Conservation (phyloP, 1,140 invertebrate genomes). For the Triops longicaudatus region DNA sequence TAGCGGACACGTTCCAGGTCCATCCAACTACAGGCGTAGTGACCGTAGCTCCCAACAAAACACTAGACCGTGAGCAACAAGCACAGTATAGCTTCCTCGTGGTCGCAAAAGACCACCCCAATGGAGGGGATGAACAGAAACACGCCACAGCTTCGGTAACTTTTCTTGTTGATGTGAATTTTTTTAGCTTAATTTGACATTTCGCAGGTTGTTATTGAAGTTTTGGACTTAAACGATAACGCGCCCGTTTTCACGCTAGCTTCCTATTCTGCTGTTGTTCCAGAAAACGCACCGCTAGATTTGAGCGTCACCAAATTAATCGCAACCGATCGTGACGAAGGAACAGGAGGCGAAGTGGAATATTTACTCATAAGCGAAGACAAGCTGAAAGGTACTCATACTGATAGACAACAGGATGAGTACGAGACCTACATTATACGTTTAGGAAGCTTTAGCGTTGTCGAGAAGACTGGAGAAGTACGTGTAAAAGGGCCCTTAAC, state of each 20-base stretch:
- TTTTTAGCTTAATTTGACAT: background rate
- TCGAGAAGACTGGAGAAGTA: slow-evolving; percentile 57
- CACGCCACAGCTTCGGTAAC: slow-evolving; percentile 44
- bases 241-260: slow-evolving; percentile 46
- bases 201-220: slow-evolving; percentile 52
- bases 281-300: slow-evolving; percentile 60
- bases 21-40: slow-evolving; percentile 41
- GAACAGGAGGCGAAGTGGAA: slow-evolving; percentile 52
- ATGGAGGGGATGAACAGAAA: slow-evolving; percentile 54
- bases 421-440: slow-evolving; percentile 9
- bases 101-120: slow-evolving; percentile 61
- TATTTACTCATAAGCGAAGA: slow-evolving; percentile 63
- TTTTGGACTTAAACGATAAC: slow-evolving; percentile 77
- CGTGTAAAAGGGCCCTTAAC: slow-evolving; percentile 54
- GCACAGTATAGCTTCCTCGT: slow-evolving; percentile 57
- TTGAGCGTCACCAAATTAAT: slow-evolving; percentile 61
- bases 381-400: slow-evolving; percentile 53
- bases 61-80: slow-evolving; percentile 64
- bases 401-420: slow-evolving; percentile 31
- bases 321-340: slow-evolving; percentile 68
- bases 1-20: slow-evolving; percentile 59
- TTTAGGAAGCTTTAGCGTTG: slow-evolving; percentile 55
- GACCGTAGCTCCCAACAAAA: slow-evolving; percentile 55
- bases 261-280: slow-evolving; percentile 48
- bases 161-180: background rate